Conservation (phyloP, 2,797 vertebrate species). For the Sarcophilus harrisii region DNA sequence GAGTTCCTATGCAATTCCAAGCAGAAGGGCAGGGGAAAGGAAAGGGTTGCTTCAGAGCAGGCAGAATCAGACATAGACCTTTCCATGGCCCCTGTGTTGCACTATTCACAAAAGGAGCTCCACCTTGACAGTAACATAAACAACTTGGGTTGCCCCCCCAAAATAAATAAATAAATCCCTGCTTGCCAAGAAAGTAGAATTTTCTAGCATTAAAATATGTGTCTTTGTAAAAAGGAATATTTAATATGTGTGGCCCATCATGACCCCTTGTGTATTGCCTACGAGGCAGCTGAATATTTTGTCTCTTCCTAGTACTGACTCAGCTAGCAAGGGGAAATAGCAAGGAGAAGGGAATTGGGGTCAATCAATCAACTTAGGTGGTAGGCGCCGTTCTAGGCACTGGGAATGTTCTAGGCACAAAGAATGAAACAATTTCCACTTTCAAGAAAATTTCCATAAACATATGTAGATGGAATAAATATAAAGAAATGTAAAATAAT, state of each 20-base stretch:
- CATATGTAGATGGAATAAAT: not conserved
- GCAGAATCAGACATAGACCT: not conserved
- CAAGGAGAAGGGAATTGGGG: not conserved
- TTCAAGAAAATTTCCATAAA: not conserved
- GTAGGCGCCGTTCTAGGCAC: not conserved
- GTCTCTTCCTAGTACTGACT: not conserved
- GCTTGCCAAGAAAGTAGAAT: not conserved
- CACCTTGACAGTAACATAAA: not conserved
- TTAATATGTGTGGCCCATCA: not conserved
- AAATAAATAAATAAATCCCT: not conserved
- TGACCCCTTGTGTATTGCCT: not conserved
- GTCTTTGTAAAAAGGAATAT: not conserved
- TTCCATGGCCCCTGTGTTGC: not conserved
- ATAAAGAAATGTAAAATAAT: not conserved
- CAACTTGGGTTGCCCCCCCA: not conserved
- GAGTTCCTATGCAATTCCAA: not conserved
- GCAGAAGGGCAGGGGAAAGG: not conserved
- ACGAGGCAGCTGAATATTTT: not conserved
- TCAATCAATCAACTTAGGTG: not conserved
- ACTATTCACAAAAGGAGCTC: not conserved
- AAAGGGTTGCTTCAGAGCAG: not conserved
- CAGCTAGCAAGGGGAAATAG: not conserved
- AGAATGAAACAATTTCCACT: not conserved
- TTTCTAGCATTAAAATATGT: not conserved
- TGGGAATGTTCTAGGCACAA: not conserved